Percentiles rank a stretch among this genome's conserved stretches.
Evolutionary conservation across 2,888 invertebrate species (phyloP).

Genomic region (Drosophila mulleri): DNA sequence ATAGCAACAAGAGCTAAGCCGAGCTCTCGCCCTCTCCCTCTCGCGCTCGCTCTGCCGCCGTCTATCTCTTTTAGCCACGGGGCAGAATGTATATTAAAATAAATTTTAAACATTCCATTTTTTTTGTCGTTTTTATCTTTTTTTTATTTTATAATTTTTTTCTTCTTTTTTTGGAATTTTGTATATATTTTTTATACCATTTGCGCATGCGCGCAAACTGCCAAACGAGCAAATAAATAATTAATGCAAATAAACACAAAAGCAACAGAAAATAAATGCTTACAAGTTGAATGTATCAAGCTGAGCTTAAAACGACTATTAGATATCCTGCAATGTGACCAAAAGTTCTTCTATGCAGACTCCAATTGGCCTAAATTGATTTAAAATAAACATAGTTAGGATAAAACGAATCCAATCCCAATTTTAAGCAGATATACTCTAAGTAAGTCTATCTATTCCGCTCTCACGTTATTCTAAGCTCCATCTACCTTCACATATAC

Average conservation of each 20-base stretch:
- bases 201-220: conserved; percentile 80
- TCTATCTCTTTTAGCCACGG: conserved; percentile 40
- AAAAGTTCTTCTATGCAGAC: neutral
- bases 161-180: neutral
- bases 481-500: too few relatives aligned
- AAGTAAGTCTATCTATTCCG: too few relatives aligned
- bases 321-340: conserved; percentile 28
- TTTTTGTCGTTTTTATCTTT: conserved; percentile 27
- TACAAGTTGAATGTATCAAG: conserved; percentile 1
- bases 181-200: conserved; percentile 60
- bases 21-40: neutral
- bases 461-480: too few relatives aligned
- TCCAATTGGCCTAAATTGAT: neutral
- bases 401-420: too few relatives aligned
- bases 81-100: conserved; percentile 66
- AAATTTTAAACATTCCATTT: conserved; percentile 70
- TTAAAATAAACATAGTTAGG: too few relatives aligned
- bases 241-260: conserved; percentile 75
- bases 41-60: neutral
- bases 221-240: conserved; percentile 80
- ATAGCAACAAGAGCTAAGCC: conserved; percentile 36
- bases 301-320: neutral
- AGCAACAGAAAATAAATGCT: conserved; percentile 46
- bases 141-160: conserved; percentile 38
- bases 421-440: too few relatives aligned